A percentile compares a stretch with the other conserved stretches of the same genome.
phyloP scores from a whole-genome alignment of 2,888 invertebrate species.

The Chaetoderma sp. region DNA sequence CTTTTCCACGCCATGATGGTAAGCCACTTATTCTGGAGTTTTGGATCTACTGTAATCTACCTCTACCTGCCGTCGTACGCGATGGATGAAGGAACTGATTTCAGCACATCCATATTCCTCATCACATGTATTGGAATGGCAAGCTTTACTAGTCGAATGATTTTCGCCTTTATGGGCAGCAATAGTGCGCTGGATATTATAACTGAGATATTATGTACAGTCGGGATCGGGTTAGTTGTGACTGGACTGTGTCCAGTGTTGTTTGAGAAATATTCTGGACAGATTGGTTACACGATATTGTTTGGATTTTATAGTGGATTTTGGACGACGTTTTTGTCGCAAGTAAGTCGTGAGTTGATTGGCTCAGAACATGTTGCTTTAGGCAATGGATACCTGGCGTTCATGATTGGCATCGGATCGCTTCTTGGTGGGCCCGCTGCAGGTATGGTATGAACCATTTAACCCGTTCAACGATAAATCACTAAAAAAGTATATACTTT shows the following conservation, averaged over 20 bases:
- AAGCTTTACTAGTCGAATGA: constrained; percentile 55
- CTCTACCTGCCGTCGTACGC: constrained; percentile 63
- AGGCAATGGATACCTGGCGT: constrained; percentile 61
- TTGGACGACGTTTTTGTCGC: constrained; percentile 64
- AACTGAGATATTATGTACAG: constrained; percentile 57
- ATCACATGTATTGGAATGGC: constrained; percentile 60
- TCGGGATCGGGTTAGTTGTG: constrained; percentile 59
- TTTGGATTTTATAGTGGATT: constrained; percentile 66
- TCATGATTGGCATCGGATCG: constrained; percentile 62
- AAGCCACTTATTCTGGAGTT: constrained; percentile 64
- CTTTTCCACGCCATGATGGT: constrained; percentile 61
- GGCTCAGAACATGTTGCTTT: constrained; percentile 61
- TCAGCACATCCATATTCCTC: constrained; percentile 52
- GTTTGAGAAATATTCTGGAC: constrained; percentile 61
- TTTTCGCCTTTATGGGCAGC: constrained; percentile 63
- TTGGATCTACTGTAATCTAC: constrained; percentile 61
- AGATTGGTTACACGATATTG: constrained; percentile 62
- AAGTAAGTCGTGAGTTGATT: constrained; percentile 56
- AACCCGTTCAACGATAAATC: too few relatives aligned
- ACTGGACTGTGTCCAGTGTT: constrained; percentile 61
- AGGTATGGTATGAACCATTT: too few relatives aligned
- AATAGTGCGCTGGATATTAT: constrained; percentile 62
- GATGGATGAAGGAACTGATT: constrained; percentile 49
- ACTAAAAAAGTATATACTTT: too few relatives aligned
- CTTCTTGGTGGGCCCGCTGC: constrained; percentile 59